Percentiles rank a stretch among this genome's conserved stretches.
phyloP scores from a whole-genome alignment of 1,140 invertebrate genomes.

The Rhyacophila brunnea region DNA sequence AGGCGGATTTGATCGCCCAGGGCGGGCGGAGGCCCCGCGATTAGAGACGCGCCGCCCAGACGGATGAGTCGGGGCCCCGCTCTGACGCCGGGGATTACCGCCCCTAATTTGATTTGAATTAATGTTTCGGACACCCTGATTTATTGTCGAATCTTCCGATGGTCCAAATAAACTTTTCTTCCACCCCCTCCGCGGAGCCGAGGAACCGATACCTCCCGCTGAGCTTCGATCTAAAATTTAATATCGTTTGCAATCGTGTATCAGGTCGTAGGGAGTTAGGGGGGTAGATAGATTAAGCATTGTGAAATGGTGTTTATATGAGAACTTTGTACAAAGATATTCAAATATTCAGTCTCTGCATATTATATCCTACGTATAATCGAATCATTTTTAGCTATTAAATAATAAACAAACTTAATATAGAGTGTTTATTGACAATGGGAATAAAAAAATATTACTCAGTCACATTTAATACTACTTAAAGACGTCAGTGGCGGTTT shows the following conservation, averaged over 20 bases:
- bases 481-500: no score
- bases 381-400: no score
- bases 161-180: conserved; percentile 9
- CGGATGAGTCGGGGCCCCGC: conserved; percentile 23
- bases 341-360: no score
- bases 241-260: conserved; percentile 22
- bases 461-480: no score
- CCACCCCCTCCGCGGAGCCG: background rate
- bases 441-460: no score
- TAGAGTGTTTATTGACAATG: no score
- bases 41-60: conserved; percentile 18
- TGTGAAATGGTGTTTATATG: no score
- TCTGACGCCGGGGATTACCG: conserved; percentile 32
- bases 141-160: conserved; percentile 28
- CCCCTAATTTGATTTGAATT: conserved; percentile 36
- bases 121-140: conserved; percentile 35
- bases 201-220: background rate
- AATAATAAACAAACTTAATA: no score
- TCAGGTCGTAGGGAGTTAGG: no score
- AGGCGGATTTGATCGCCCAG: background rate
- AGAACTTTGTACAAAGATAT: no score
- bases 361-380: no score
- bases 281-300: no score
- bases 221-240: conserved; percentile 25
- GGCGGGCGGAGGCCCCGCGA: conserved; percentile 1